Evolutionary conservation across 2,113 vertebrate genomes (phyloP).

Genomic region (Sciurus niger): DNA sequence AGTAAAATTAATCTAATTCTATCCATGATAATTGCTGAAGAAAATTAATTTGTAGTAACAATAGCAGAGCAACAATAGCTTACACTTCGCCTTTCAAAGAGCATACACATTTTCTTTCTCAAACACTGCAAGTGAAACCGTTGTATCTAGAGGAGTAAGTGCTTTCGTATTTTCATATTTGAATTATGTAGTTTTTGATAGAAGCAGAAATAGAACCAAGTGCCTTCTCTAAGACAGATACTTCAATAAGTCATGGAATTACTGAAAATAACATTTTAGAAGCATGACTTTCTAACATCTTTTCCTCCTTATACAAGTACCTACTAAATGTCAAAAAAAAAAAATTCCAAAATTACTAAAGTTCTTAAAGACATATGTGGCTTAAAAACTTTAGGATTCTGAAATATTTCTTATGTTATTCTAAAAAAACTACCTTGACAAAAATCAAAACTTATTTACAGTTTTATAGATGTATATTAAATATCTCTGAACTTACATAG

Average conservation of each 20-base stretch:
- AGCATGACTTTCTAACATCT: not conserved
- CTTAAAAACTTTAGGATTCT: not conserved
- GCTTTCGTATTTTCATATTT: constrained; percentile 13
- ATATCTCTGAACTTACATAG: not conserved
- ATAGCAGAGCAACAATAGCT: not conserved
- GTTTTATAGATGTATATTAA: constrained; percentile 50
- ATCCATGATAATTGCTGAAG: not conserved
- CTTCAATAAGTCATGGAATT: not conserved
- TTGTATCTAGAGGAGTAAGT: not conserved
- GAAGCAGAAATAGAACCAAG: not conserved
- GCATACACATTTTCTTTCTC: not conserved
- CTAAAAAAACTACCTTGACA: constrained; percentile 15
- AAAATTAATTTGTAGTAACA: constrained; percentile 32
- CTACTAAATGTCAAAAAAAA: constrained; percentile 31
- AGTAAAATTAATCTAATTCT: not conserved
- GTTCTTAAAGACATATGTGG: not conserved
- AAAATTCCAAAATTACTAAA: not conserved
- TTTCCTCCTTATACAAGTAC: not conserved
- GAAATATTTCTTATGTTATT: constrained; percentile 50
- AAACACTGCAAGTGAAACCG: not conserved
- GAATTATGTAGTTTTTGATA: not conserved
- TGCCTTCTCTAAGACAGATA: not conserved
- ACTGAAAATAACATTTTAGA: not conserved
- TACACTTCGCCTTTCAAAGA: not conserved
- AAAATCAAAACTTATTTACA: constrained; percentile 18